Percentiles rank a stretch among this genome's conserved stretches.
Conservation (phyloP, 2,888 invertebrate species). For the Diaphora mendica region DNA sequence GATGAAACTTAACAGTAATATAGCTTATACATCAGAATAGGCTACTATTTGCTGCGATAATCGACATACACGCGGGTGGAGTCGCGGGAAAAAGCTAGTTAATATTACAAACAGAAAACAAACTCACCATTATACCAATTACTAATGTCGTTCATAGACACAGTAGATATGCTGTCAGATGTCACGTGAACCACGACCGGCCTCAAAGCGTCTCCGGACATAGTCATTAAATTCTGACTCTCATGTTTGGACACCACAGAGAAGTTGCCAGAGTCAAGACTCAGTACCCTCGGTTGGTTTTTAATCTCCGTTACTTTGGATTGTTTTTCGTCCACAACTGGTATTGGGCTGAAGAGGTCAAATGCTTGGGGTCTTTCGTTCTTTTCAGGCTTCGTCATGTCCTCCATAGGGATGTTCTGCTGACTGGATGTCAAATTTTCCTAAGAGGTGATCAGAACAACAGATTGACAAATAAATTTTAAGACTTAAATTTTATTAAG, state of each 20-base stretch:
- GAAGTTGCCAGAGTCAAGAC: conserved; percentile 78
- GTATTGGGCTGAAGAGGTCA: conserved; percentile 86
- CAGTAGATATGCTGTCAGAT: conserved; percentile 80
- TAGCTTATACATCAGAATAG: no score
- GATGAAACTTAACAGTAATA: no score
- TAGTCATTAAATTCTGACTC: conserved; percentile 66
- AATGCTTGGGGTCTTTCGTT: conserved; percentile 74
- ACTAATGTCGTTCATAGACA: conserved; percentile 88
- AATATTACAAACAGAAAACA: background rate
- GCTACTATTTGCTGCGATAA: no score
- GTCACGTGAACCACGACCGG: conserved; percentile 73
- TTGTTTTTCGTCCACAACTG: conserved; percentile 73
- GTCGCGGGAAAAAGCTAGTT: no score
- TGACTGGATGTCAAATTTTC: conserved; percentile 67
- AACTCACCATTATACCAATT: conserved; percentile 88
- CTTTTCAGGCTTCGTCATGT: conserved; percentile 54
- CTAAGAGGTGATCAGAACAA: conserved; percentile 52
- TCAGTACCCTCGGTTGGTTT: conserved; percentile 73
- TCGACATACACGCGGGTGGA: no score
- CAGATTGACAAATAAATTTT: background rate
- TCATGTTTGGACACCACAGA: conserved; percentile 77
- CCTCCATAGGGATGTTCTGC: conserved; percentile 45
- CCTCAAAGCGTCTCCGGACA: conserved; percentile 74
- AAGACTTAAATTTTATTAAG: no score
- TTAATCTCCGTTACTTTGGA: conserved; percentile 70